Percentiles rank a stretch among this genome's conserved stretches.
phyloP scores from a whole-genome alignment of 2,797 vertebrate genomes.

The Tachyglossus aculeatus region DNA sequence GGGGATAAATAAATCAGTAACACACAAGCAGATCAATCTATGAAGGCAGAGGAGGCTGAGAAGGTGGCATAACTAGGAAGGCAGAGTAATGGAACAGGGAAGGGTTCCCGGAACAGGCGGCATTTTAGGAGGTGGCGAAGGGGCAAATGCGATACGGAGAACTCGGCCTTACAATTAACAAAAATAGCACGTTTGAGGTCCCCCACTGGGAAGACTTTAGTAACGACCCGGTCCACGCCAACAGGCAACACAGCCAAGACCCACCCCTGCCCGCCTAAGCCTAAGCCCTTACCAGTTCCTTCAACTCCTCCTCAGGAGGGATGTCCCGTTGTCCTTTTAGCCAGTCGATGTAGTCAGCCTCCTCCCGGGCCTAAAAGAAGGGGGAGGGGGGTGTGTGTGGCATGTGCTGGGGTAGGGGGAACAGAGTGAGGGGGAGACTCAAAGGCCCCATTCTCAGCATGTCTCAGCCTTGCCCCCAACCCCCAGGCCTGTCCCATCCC shows the following conservation, averaged over 20 bases:
- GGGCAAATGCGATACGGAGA: no score
- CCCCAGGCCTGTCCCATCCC: background rate
- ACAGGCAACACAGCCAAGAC: background rate
- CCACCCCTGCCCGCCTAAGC: accelerated
- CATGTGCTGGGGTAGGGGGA: background rate
- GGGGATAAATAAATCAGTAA: no score
- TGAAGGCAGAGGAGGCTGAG: no score
- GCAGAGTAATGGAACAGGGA: no score
- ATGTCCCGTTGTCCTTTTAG: conserved; percentile 84
- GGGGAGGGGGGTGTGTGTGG: background rate
- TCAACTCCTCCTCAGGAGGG: conserved; percentile 70
- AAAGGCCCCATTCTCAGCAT: background rate
- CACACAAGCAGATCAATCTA: no score
- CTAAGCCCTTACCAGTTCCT: conserved; percentile 81
- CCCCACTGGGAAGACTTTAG: no score
- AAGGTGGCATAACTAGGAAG: no score
- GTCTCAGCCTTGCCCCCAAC: background rate
- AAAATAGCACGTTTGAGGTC: no score
- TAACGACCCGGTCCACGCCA: background rate
- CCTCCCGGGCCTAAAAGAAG: conserved; percentile 80
- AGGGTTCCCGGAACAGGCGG: no score
- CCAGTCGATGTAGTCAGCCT: conserved; percentile 85
- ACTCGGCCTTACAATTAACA: no score
- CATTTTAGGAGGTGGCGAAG: no score
- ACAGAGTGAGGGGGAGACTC: background rate